A percentile compares a stretch with the other conserved stretches of the same genome.
phyloP scores from a whole-genome alignment of 2,113 vertebrate genomes.

The Carlito syrichta region DNA sequence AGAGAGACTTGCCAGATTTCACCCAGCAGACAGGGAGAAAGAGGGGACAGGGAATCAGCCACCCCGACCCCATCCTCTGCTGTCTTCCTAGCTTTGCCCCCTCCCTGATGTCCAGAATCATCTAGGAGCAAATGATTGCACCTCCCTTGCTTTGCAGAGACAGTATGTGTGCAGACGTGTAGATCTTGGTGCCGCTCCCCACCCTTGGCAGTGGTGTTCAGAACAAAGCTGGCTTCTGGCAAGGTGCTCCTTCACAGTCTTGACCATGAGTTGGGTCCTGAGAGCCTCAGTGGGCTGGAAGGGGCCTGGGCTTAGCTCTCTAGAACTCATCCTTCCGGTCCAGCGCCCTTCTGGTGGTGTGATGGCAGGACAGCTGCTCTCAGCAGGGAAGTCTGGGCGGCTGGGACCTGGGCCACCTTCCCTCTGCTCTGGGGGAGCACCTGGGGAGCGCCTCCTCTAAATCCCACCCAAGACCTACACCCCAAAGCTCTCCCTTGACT shows the following conservation, averaged over 20 bases:
- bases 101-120: neutral
- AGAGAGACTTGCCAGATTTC: neutral
- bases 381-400: neutral
- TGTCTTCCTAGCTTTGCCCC: neutral
- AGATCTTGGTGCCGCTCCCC: neutral
- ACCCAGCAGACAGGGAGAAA: neutral
- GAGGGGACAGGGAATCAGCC: neutral
- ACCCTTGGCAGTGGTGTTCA: neutral
- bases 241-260: neutral
- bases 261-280: neutral
- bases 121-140: neutral
- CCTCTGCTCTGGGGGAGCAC: neutral
- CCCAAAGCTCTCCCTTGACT: neutral
- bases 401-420: neutral
- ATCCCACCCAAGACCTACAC: neutral
- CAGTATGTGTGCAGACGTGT: neutral
- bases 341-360: neutral
- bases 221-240: neutral
- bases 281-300: neutral
- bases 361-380: neutral
- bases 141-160: neutral
- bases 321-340: neutral
- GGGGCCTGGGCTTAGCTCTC: neutral
- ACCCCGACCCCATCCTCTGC: fast-evolving
- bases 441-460: neutral